Conservation (phyloP, 1,140 invertebrate genomes). For the Eurosta solidaginis region DNA sequence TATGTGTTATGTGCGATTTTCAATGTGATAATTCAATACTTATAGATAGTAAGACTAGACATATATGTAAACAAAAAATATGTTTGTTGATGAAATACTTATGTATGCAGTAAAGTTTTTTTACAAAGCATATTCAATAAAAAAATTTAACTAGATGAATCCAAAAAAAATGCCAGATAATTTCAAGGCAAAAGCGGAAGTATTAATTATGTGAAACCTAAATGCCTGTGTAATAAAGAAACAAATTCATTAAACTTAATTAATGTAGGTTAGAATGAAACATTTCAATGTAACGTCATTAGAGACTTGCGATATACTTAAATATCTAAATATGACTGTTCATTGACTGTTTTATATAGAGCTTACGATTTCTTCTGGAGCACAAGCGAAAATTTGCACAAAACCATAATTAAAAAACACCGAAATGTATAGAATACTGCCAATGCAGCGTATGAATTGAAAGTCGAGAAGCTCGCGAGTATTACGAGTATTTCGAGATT, state of each 20-base stretch:
- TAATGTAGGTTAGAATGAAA: not conserved
- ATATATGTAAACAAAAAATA: not conserved
- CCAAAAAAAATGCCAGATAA: not conserved
- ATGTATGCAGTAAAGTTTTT: no score
- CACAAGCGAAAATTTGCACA: no score
- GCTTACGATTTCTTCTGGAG: no score
- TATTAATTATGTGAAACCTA: not conserved
- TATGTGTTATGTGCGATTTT: not conserved
- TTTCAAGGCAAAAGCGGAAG: not conserved
- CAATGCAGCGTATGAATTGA: no score
- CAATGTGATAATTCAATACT: conserved; percentile 24
- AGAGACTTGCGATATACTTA: not conserved
- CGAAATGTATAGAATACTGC: no score
- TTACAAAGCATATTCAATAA: not conserved
- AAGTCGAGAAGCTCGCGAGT: no score
- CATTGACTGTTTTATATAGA: no score
- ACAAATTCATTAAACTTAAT: not conserved
- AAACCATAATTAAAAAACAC: no score
- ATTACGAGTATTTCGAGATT: no score
- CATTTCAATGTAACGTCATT: not conserved
- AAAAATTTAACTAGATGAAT: not conserved
- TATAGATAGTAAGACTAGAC: conserved; percentile 4
- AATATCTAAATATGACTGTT: no score
- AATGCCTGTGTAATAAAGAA: not conserved
- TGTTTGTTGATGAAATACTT: not conserved